phyloP scores from a whole-genome alignment of 2,797 vertebrate species.

The Hydrophis major region DNA sequence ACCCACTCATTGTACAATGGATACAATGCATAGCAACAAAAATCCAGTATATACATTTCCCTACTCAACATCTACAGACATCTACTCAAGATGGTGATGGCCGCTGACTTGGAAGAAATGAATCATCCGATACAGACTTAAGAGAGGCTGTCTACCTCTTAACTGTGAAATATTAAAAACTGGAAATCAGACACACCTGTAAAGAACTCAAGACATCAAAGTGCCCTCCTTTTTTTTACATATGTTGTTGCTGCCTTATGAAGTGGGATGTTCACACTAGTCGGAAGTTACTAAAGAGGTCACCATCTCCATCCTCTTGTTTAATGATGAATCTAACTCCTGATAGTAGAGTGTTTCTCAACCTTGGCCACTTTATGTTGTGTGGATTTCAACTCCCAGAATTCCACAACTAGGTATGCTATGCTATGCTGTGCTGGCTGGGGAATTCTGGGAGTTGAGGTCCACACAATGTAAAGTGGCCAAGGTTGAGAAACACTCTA shows the following conservation, averaged over 20 bases:
- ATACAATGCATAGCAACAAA: not conserved
- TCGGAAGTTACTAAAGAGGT: not conserved
- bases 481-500: not conserved
- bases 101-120: not conserved
- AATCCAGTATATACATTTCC: not conserved
- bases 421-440: not conserved
- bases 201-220: not conserved
- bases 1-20: not conserved
- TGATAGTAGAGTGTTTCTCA: not conserved
- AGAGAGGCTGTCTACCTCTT: not conserved
- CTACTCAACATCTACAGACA: not conserved
- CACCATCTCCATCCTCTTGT: not conserved
- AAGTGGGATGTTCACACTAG: not conserved
- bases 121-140: not conserved
- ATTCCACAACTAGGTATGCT: not conserved
- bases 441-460: not conserved
- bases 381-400: not conserved
- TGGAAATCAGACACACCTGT: too few relatives aligned
- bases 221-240: not conserved
- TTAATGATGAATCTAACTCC: not conserved
- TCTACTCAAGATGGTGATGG: not conserved
- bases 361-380: not conserved
- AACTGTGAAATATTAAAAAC: not conserved
- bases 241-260: not conserved
- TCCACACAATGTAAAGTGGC: not conserved